Conservation (phyloP, 2,797 vertebrate species). For the Scarus forsteni region DNA sequence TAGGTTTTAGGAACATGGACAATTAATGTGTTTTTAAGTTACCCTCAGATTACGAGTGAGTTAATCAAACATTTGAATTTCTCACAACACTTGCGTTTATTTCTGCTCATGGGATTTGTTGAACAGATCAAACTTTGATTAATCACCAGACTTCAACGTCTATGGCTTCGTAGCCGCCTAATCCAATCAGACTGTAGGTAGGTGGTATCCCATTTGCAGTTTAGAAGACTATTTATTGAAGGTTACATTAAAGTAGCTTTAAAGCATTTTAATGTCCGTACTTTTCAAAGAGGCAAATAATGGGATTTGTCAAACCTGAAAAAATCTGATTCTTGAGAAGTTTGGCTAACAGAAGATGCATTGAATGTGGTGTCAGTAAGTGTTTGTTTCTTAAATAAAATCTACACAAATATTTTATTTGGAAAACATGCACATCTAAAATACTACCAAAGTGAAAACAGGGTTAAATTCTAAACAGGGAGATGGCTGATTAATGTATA, state of each 20-base stretch:
- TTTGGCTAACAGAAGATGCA: background rate
- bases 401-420: too few relatives aligned
- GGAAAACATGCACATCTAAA: background rate
- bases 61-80: background rate
- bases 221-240: constrained; percentile 14
- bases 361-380: background rate
- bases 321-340: background rate
- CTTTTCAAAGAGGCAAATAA: constrained; percentile 13
- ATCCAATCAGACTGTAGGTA: background rate
- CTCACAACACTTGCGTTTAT: background rate
- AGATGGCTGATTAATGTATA: background rate
- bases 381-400: constrained; percentile 4
- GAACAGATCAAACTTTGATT: background rate
- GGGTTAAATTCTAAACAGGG: background rate
- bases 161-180: background rate
- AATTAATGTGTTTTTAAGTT: background rate
- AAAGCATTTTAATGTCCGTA: constrained; percentile 17
- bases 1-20: background rate
- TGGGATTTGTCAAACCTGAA: background rate
- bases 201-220: background rate
- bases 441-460: background rate
- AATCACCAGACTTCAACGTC: background rate
- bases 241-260: constrained; percentile 16
- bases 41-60: background rate
- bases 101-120: constrained; percentile 1